Evolutionary conservation across 2,888 invertebrate species (phyloP).

Genomic region (Elegia similella): DNA sequence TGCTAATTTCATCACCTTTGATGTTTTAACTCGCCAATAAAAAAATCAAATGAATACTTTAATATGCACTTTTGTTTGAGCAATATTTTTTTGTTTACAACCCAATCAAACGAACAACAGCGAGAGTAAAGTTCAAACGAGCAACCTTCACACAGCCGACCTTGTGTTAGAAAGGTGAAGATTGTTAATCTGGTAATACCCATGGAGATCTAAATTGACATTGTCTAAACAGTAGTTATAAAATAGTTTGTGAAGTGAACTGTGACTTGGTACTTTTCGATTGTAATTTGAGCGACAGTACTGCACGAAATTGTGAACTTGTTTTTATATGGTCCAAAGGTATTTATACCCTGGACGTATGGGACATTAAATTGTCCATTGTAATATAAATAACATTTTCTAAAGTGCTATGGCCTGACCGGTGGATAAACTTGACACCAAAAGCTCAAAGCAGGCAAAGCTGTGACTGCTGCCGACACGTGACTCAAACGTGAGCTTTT

Average conservation of each 20-base stretch:
- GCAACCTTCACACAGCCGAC: not conserved
- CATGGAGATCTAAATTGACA: too few relatives aligned
- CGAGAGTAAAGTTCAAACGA: not conserved
- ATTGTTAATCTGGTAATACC: not conserved
- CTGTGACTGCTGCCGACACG: not conserved
- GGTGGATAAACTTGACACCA: conserved; percentile 10
- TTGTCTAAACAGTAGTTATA: too few relatives aligned
- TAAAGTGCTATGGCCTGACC: too few relatives aligned
- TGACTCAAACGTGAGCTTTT: conserved; percentile 13
- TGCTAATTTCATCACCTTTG: too few relatives aligned
- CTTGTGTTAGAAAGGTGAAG: conserved; percentile 13
- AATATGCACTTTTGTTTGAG: not conserved
- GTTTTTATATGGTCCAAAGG: too few relatives aligned
- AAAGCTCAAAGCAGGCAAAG: conserved; percentile 7
- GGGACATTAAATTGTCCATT: too few relatives aligned
- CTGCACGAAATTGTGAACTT: too few relatives aligned
- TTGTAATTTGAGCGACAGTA: not conserved
- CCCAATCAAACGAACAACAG: not conserved
- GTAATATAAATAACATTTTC: too few relatives aligned
- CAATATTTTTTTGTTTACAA: not conserved
- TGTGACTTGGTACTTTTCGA: not conserved
- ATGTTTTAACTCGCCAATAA: too few relatives aligned
- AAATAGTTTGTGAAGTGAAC: not conserved
- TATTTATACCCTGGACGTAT: too few relatives aligned
- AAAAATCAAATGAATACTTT: not conserved